These are phyloP conservation scores for Trichonephila clavipes DNA, from an alignment of 1,140 invertebrate species.

Conservation along the genomic window DNA sequence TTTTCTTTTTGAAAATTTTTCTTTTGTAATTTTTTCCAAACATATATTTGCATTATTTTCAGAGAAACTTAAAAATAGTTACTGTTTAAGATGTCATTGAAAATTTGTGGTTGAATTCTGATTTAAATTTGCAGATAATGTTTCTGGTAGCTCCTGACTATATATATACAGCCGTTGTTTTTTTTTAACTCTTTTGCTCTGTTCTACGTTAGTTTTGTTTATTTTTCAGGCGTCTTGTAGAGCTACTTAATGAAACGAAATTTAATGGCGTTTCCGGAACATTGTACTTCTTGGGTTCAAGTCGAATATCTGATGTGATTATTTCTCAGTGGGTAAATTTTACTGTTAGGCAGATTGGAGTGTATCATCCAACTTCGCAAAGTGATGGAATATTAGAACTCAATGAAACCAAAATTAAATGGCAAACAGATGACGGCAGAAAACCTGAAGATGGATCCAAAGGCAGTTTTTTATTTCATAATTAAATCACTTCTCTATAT, in stretches of 20 bases:
- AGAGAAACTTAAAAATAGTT: no score
- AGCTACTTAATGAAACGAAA: conserved; percentile 83
- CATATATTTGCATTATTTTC: no score
- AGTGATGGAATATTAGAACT: conserved; percentile 81
- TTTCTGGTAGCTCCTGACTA: no score
- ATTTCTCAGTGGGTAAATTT: conserved; percentile 87
- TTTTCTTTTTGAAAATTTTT: no score
- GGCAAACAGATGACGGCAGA: conserved; percentile 84
- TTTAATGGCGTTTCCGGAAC: conserved; percentile 90
- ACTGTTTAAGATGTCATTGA: no score
- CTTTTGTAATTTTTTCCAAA: no score
- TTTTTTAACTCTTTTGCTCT: no score
- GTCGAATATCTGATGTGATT: conserved; percentile 86
- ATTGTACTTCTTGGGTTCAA: conserved; percentile 87
- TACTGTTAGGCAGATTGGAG: conserved; percentile 84
- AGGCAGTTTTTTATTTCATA: conserved; percentile 78
- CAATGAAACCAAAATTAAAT: conserved; percentile 84
- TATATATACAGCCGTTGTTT: no score
- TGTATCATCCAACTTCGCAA: conserved; percentile 84
- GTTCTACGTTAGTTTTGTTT: not conserved
- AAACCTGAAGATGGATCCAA: conserved; percentile 87
- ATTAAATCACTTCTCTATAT: no score
- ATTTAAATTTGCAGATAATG: no score
- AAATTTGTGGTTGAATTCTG: no score
- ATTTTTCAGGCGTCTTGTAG: conserved; percentile 81